Percentiles rank a stretch among this genome's conserved stretches.
These are phyloP conservation scores for Trisateles emortualis DNA, from an alignment of 2,888 invertebrate genomes.

Conservation along the genomic window DNA sequence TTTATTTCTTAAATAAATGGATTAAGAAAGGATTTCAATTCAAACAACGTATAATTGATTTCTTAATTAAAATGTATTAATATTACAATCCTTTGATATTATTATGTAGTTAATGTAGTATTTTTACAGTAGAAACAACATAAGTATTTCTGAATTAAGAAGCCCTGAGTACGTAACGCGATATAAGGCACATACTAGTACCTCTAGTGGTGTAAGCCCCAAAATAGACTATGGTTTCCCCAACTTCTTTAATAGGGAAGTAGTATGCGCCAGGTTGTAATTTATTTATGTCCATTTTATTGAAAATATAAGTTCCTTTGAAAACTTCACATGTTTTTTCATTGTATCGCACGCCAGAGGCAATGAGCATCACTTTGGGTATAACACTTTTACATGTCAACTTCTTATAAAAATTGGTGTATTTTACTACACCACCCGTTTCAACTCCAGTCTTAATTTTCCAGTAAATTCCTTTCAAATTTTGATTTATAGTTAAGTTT, in stretches of 20 bases:
- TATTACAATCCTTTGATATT: too few species aligned
- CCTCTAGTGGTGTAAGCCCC: conserved; percentile 40
- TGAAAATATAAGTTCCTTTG: conserved; percentile 49
- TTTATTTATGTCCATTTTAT: conserved; percentile 46
- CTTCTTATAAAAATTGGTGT: conserved; percentile 41
- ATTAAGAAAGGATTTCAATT: too few species aligned
- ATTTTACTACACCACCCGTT: conserved; percentile 30
- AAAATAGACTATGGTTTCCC: conserved; percentile 43
- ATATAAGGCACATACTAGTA: conserved; percentile 38
- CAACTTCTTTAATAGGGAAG: conserved; percentile 50
- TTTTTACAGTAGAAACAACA: not conserved
- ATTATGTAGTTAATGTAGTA: too few species aligned
- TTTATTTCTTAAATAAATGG: too few species aligned
- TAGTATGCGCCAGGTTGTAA: conserved; percentile 47
- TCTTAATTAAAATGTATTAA: too few species aligned
- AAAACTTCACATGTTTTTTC: conserved; percentile 46
- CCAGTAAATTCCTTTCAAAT: conserved; percentile 44
- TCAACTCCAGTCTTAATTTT: conserved; percentile 46
- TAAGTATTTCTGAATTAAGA: not conserved
- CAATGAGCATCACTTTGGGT: conserved; percentile 38
- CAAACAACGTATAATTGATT: too few species aligned
- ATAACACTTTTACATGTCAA: conserved; percentile 52
- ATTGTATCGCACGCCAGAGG: conserved; percentile 45
- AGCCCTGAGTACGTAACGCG: conserved; percentile 23
- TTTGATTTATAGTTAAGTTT: conserved; percentile 43